Conservation (phyloP, 2,888 invertebrate species). For the Rotaria macrura region DNA sequence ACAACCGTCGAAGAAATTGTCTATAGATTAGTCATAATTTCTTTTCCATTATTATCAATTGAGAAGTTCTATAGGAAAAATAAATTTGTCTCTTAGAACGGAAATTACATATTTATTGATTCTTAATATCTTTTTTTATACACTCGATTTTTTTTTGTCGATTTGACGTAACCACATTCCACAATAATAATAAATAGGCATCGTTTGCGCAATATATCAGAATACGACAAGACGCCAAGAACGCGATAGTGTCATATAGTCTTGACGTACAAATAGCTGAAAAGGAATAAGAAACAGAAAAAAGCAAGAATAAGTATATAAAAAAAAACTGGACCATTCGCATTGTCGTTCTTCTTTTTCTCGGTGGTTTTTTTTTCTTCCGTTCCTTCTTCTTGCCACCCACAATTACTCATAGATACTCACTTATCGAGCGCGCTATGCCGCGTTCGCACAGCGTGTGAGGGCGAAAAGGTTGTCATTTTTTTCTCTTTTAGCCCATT, state of each 20-base stretch:
- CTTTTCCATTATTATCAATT: not conserved
- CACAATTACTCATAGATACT: constrained; percentile 2
- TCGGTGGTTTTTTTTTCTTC: not conserved
- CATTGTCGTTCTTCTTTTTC: not conserved
- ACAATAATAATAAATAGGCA: not conserved
- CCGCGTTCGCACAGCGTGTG: not conserved
- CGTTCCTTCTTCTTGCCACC: not conserved
- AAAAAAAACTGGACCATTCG: not conserved
- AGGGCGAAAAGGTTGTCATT: not conserved
- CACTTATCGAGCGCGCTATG: not conserved
- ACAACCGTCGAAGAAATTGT: not conserved
- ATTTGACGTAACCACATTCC: not conserved
- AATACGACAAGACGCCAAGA: not conserved
- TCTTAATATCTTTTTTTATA: not conserved
- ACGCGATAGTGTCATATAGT: not conserved
- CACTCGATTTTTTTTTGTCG: not conserved
- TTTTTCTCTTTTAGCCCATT: not conserved
- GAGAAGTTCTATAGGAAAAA: not conserved
- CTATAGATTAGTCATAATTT: not conserved
- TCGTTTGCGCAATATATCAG: not conserved
- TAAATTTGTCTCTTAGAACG: not conserved
- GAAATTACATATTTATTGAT: not conserved
- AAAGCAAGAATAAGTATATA: not conserved
- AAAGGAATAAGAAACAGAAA: not conserved
- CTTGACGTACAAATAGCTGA: not conserved